Conservation (phyloP, 2,888 invertebrate species). For the Odontocolon sp. region DNA sequence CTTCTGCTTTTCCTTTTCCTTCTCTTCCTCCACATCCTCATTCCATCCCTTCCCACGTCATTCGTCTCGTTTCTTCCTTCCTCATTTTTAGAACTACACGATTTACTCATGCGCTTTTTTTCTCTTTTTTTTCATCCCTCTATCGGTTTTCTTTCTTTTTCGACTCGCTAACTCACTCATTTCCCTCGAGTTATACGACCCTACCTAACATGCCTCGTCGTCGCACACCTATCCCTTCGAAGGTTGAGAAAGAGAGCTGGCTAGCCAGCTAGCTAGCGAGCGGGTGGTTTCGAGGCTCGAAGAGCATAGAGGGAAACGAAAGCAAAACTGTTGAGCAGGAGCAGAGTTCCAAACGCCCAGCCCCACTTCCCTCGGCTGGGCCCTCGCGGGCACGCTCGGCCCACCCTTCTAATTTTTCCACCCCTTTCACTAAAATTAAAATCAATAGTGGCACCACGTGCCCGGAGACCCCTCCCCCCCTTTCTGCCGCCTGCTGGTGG, state of each 20-base stretch:
- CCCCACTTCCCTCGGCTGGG: conserved; percentile 63
- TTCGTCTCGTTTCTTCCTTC: conserved; percentile 24
- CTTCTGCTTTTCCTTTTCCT: conserved; percentile 41
- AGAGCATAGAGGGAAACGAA: conserved; percentile 78
- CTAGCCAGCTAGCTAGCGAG: conserved; percentile 49
- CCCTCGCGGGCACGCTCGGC: conserved; percentile 61
- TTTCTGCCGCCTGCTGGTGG: conserved; percentile 56
- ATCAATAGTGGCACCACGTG: conserved; percentile 81
- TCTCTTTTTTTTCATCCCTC: conserved; percentile 45
- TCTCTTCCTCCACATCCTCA: conserved; percentile 38
- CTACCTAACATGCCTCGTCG: conserved; percentile 50
- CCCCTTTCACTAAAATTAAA: conserved; percentile 81
- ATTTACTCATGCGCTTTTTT: conserved; percentile 43
- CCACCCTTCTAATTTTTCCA: conserved; percentile 81
- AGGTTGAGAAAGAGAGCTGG: conserved; percentile 34
- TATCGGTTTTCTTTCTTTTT: conserved; percentile 51
- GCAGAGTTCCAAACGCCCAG: conserved; percentile 69
- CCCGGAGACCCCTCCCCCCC: conserved; percentile 70
- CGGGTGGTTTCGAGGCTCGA: conserved; percentile 46
- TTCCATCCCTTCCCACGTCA: conserved; percentile 23
- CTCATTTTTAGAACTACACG: conserved; percentile 57
- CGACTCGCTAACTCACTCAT: conserved; percentile 50
- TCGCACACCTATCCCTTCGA: conserved; percentile 10
- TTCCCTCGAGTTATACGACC: conserved; percentile 44
- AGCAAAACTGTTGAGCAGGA: conserved; percentile 79